Evolutionary conservation across 2,888 invertebrate species (phyloP).

Genomic region (Dryobotodes eremita): DNA sequence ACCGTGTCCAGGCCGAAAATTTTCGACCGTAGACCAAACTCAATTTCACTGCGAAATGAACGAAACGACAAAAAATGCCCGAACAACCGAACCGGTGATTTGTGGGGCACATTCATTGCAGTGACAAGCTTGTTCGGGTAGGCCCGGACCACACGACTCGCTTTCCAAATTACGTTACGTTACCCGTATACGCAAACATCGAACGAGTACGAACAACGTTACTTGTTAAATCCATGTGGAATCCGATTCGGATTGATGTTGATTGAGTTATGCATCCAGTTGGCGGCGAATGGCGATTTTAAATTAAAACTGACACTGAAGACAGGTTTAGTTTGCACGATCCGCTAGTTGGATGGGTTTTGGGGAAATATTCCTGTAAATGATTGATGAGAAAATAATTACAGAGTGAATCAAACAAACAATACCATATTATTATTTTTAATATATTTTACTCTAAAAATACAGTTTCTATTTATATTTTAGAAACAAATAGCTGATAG

Average conservation of each 20-base stretch:
- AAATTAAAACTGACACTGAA: conserved; percentile 59
- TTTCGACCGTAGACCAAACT: conserved; percentile 81
- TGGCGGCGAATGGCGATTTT: conserved; percentile 61
- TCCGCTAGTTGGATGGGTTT: conserved; percentile 8
- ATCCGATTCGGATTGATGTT: conserved; percentile 83
- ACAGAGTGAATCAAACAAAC: neutral
- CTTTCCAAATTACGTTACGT: conserved; percentile 77
- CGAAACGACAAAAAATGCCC: conserved; percentile 85
- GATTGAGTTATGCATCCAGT: conserved; percentile 84
- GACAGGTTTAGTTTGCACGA: conserved; percentile 52
- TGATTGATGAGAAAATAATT: neutral
- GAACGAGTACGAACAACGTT: conserved; percentile 73
- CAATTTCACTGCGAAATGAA: conserved; percentile 88
- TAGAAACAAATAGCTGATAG: no score
- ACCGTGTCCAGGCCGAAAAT: conserved; percentile 72
- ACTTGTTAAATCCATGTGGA: conserved; percentile 84
- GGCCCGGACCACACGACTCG: conserved; percentile 79
- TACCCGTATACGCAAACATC: conserved; percentile 74
- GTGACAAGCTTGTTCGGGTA: conserved; percentile 86
- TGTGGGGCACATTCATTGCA: conserved; percentile 89
- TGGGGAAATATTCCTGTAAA: neutral
- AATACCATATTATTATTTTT: no score
- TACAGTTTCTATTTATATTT: neutral
- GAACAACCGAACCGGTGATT: conserved; percentile 86
- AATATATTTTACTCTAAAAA: neutral